These are phyloP conservation scores for Epirrhoe alternata DNA, from an alignment of 2,888 invertebrate genomes.

Conservation along the genomic window DNA sequence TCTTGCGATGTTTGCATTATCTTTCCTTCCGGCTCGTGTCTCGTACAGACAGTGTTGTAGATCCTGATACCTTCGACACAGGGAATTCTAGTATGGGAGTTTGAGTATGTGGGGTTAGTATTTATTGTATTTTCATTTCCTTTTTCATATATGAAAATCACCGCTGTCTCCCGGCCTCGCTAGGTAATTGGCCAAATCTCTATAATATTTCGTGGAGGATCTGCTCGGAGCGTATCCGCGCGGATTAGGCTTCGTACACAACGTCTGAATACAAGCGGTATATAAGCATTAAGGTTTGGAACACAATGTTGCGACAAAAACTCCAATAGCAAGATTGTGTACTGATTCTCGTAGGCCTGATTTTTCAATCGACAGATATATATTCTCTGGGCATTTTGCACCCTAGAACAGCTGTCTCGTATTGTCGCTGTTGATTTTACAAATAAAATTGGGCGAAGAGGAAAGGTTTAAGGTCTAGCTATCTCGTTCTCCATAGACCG, in stretches of 20 bases:
- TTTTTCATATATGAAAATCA: neutral
- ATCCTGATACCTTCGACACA: too few species aligned
- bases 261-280: constrained; percentile 8
- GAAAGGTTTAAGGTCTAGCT: too few species aligned
- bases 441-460: too few species aligned
- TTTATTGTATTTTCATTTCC: too few species aligned
- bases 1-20: too few species aligned
- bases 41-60: too few species aligned
- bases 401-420: too few species aligned
- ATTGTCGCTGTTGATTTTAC: too few species aligned
- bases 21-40: too few species aligned
- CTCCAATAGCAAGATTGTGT: neutral
- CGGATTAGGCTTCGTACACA: constrained; percentile 22
- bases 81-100: too few species aligned
- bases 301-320: neutral
- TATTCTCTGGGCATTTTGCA: neutral
- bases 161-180: constrained; percentile 2
- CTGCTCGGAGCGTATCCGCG: constrained; percentile 17
- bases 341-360: neutral
- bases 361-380: neutral
- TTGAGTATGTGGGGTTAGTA: too few species aligned
- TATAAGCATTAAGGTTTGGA: neutral
- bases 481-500: too few species aligned
- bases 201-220: constrained; percentile 30
- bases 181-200: constrained; percentile 29